These are phyloP conservation scores for Platanista minor DNA, from an alignment of 2,113 vertebrate genomes.

Conservation along the genomic window DNA sequence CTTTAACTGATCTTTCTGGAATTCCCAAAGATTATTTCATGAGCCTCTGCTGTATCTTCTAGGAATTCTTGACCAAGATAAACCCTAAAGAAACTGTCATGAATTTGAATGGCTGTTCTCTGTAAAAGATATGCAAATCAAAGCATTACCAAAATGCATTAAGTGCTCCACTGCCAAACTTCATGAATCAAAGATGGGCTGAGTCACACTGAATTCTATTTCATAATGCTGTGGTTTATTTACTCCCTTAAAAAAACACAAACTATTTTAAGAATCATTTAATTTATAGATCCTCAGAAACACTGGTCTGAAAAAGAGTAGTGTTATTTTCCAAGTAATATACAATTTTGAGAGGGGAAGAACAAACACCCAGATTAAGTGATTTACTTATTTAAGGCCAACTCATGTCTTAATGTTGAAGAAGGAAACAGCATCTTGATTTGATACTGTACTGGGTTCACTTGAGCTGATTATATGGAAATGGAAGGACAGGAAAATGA, in stretches of 20 bases:
- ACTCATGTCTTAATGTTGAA: neutral
- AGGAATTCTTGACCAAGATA: neutral
- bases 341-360: neutral
- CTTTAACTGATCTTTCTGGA: neutral
- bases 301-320: neutral
- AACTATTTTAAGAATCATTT: neutral
- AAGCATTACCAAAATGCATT: conserved; percentile 16
- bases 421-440: neutral
- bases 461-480: neutral
- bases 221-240: neutral
- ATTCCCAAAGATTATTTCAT: neutral
- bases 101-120: neutral
- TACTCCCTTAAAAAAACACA: neutral
- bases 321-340: neutral
- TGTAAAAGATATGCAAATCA: neutral
- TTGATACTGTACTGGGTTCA: neutral
- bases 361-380: neutral
- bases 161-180: conserved; percentile 4
- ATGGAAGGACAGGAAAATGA: neutral
- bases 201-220: neutral
- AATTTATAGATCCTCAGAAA: neutral
- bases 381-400: neutral
- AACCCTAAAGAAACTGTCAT: neutral
- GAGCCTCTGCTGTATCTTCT: neutral
- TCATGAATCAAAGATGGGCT: conserved; percentile 42